Base-by-base conservation (phyloP, 2,888 invertebrate genomes). In the Morpho deidamia region DNA sequence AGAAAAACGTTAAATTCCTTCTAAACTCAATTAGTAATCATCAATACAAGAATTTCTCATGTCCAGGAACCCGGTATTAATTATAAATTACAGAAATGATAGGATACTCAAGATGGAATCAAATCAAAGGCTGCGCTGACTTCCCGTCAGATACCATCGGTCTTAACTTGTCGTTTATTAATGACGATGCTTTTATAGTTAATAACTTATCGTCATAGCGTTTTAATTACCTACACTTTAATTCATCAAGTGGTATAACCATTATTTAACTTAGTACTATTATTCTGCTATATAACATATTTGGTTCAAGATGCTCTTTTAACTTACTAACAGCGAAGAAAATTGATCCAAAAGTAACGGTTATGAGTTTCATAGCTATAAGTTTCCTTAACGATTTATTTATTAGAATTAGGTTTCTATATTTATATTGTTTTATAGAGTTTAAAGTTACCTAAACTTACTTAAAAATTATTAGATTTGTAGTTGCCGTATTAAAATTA, bases 41-140 rank as follows among this genome's bases (percentile, higher is more conserved):
- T 49, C 38, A 41, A 46, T 49, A 39, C 38, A 50, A 49, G 42
- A 49, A 51, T 44, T 46, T 53, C 44, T 44, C 49, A 23, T 46
- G 43, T 40, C 39, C 40, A 53, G 47, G 53, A 51, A 53, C 53
- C 44, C 11, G 40, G 32, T 57, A 51, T 53, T 57, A 51, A 47
- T 47, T 50, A 47, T 32, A 23, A 53, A 45, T 14, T 34, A 53
- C 14, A 14, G 44, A 53, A 53, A 53, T 53, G 38, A 53, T 44
- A 32, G 47, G 43, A 47, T 42, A 32, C 42, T 37, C 35, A 23
- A 44, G 11, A 34, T 41, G 23, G 45, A 11, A 48, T 44, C 43
- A 38, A 44, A 48, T 43, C 43, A 33, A 49, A 33, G 49, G 11
- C 42, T 49, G 35, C 42, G 33, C 41, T 34, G n/a, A 44, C 44